Evolutionary conservation across 2,797 vertebrate species (phyloP), one percentile per base, ranked within the genome.

Genomic region (Poecilia wingei): DNA sequence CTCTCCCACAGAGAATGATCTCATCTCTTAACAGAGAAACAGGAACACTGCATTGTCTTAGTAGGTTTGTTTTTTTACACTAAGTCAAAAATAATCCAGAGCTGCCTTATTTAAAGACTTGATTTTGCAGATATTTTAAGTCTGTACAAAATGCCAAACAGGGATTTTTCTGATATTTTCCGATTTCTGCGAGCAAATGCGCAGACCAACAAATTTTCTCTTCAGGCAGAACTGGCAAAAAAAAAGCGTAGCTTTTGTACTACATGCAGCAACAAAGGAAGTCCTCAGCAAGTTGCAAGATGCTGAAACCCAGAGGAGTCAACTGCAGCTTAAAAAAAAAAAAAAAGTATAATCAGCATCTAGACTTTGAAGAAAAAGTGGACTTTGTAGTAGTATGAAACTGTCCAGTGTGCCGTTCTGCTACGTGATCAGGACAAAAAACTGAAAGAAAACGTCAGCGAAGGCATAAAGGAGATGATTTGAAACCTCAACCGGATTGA

Each of bases 101-200:
- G 93, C 92, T 94, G 93, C 93, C 92, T 94, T 84, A 77, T 91
- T 92, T 91, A 92, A 91, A 93, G 92, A 91, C 87, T 81, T 79
- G 75, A 82, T 88, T 92, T 89, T 80, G 72, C 89, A 85, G 87
- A 81, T 83, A 91, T 83, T 89, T 89, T 82, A 87, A 82, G 86
- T 91, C 93, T 94, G 92, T 93, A 94, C 93, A 94, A 92, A 92
- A 93, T 86, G 90, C 88, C 91, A 89, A 93, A 91, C 85, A 80
- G 76, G 41, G 78, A 64, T 84, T 59, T 90, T 82, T 53, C 20
- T 82, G 85, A 86, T 89, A 87, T 87, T 85, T 90, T 91, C 81
- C 61, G 81, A 87, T 87, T 87, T 89, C 66, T 80, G 78, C 76
- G 47, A 78, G 70, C 72, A 82, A 83, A 79, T 76, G 59, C 72